These are phyloP conservation scores for Drosophila navojoa DNA, from an alignment of 1,140 invertebrate genomes.

Conservation along the genomic window DNA sequence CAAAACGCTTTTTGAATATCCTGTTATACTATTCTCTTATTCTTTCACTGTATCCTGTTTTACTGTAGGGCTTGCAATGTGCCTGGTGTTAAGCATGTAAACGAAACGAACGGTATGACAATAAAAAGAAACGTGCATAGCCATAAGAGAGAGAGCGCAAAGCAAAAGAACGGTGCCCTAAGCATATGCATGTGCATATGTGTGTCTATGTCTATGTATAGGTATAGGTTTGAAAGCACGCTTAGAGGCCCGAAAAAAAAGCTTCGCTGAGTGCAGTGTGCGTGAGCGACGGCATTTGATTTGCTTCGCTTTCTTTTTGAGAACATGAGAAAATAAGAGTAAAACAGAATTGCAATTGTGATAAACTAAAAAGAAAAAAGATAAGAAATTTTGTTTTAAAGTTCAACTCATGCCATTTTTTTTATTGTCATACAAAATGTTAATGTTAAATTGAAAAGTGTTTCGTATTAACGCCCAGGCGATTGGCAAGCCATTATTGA, in stretches of 20 bases:
- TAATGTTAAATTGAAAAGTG: constrained; percentile 7
- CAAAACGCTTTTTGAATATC: constrained; percentile 22
- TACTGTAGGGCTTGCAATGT: constrained; percentile 20
- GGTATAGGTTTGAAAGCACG: no score
- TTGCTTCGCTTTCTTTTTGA: background rate
- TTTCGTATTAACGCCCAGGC: constrained; percentile 12
- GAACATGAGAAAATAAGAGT: background rate
- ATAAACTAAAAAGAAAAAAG: constrained; percentile 26
- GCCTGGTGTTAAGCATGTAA: constrained; percentile 18
- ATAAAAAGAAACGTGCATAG: background rate
- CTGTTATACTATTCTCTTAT: constrained; percentile 23
- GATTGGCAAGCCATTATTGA: constrained; percentile 9
- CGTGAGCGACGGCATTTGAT: background rate
- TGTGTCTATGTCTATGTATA: background rate
- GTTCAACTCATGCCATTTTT: background rate
- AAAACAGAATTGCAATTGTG: constrained; percentile 37
- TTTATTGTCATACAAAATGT: constrained; percentile 19
- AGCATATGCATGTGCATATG: background rate
- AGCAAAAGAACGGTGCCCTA: background rate
- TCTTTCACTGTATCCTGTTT: constrained; percentile 8
- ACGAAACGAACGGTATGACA: constrained; percentile 24
- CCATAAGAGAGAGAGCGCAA: background rate
- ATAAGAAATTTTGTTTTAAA: constrained; percentile 8
- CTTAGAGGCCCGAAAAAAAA: constrained; percentile 6
- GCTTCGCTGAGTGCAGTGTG: constrained; percentile 24